These are phyloP conservation scores for Trichechus manatus DNA, from an alignment of 2,113 vertebrate genomes.

Conservation along the genomic window DNA sequence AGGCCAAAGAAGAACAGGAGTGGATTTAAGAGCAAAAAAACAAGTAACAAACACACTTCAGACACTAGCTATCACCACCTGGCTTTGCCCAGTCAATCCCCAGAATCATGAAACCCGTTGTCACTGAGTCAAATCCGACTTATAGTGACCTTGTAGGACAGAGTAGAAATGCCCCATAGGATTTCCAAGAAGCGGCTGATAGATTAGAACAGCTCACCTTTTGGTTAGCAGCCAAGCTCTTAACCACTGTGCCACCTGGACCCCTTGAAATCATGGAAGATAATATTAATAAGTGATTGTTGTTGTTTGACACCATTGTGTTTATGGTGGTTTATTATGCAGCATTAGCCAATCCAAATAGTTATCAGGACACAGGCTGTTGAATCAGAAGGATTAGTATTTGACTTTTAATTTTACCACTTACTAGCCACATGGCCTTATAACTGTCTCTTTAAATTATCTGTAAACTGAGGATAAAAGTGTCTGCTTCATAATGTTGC, in stretches of 20 bases:
- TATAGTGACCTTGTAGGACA: too few species aligned
- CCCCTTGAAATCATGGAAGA: too few species aligned
- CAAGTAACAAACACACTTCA: background rate
- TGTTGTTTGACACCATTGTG: background rate
- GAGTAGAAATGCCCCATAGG: too few species aligned
- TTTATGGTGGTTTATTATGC: background rate
- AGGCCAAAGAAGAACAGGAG: background rate
- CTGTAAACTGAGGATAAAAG: conserved; percentile 20
- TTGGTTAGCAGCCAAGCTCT: too few species aligned
- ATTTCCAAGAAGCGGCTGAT: too few species aligned
- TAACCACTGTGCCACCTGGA: too few species aligned
- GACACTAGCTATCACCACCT: background rate
- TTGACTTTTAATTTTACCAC: background rate
- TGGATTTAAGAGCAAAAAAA: background rate
- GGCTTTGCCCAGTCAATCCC: background rate
- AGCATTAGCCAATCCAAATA: background rate
- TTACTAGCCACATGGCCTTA: background rate
- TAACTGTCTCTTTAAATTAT: background rate
- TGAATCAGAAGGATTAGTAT: background rate
- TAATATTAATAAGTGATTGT: background rate
- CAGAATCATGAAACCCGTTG: background rate
- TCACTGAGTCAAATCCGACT: too few species aligned
- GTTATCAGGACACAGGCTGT: background rate
- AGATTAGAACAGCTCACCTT: too few species aligned
- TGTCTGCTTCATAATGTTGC: background rate